Evolutionary conservation across 2,797 vertebrate genomes (phyloP).

Genomic region (Zenarchopterus dispar): DNA sequence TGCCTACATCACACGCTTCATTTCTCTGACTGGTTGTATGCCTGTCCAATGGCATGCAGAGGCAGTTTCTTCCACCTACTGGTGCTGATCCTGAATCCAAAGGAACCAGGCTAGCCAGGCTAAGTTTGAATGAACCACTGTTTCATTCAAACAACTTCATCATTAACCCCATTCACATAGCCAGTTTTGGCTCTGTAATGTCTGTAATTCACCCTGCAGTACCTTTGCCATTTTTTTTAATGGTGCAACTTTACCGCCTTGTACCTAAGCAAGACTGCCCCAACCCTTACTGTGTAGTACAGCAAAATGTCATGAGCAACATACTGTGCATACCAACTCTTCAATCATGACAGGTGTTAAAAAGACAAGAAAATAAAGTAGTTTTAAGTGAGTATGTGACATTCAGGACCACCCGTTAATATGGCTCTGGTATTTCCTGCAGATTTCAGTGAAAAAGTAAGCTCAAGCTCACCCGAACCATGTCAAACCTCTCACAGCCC

Average conservation of each 20-base stretch:
- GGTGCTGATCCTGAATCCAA: too few species aligned
- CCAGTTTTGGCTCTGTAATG: too few species aligned
- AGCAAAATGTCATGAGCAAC: constrained; percentile 2
- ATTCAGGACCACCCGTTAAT: constrained; percentile 13
- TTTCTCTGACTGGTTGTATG: too few species aligned
- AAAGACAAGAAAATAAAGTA: neutral
- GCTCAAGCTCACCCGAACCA: constrained; percentile 24
- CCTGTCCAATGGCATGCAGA: too few species aligned
- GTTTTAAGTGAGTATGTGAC: constrained; percentile 8
- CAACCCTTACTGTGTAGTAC: constrained; percentile 11
- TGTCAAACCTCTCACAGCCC: constrained; percentile 6
- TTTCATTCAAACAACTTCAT: too few species aligned
- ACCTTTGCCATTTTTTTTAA: constrained; percentile 21
- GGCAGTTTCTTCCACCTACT: too few species aligned
- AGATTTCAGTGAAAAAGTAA: constrained; percentile 17
- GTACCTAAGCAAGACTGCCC: constrained; percentile 13
- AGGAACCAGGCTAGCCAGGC: too few species aligned
- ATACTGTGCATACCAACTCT: neutral
- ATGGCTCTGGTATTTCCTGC: constrained; percentile 15
- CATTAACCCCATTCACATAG: too few species aligned
- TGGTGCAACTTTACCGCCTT: constrained; percentile 29
- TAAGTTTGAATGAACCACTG: too few species aligned
- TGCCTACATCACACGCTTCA: too few species aligned
- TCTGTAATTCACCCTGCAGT: too few species aligned
- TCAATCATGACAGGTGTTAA: too few species aligned